Conservation (phyloP, 2,113 vertebrate genomes). For the Caloenas nicobarica region DNA sequence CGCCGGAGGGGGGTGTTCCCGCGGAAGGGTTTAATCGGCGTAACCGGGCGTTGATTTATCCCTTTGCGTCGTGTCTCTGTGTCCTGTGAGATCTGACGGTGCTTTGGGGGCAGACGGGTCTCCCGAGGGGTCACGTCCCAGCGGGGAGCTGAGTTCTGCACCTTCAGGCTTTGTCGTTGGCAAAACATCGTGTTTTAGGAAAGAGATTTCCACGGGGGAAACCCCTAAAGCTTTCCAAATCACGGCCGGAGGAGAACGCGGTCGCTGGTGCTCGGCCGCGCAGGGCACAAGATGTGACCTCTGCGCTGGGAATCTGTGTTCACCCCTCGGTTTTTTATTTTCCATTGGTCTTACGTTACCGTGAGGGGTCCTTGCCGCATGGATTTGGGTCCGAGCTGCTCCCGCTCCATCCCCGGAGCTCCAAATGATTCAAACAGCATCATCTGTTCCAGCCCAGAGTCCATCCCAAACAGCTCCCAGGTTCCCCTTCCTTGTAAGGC, state of each 20-base stretch:
- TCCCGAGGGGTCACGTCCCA: background rate
- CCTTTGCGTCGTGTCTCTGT: too few relatives aligned
- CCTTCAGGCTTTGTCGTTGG: background rate
- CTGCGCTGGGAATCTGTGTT: background rate
- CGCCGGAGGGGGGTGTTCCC: background rate
- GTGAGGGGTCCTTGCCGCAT: background rate
- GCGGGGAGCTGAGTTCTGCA: background rate
- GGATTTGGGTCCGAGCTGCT: background rate
- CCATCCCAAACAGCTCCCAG: background rate
- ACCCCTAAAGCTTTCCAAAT: fast-evolving
- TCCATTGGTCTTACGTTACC: fast-evolving
- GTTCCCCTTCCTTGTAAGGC: background rate
- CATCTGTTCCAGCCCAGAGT: background rate
- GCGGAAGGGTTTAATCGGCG: background rate
- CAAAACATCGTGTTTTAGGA: background rate
- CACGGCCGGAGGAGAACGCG: fast-evolving
- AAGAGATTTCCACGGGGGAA: background rate
- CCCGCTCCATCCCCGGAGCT: too few relatives aligned
- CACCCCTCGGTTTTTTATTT: background rate
- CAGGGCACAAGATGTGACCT: too few relatives aligned
- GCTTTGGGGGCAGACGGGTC: background rate
- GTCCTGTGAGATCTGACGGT: background rate
- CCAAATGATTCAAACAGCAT: background rate
- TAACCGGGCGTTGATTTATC: background rate
- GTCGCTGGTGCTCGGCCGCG: background rate